Evolutionary conservation across 2,888 invertebrate genomes (phyloP), one percentile per base, ranked within the genome.

Genomic region (Patella ulyssiponensis): DNA sequence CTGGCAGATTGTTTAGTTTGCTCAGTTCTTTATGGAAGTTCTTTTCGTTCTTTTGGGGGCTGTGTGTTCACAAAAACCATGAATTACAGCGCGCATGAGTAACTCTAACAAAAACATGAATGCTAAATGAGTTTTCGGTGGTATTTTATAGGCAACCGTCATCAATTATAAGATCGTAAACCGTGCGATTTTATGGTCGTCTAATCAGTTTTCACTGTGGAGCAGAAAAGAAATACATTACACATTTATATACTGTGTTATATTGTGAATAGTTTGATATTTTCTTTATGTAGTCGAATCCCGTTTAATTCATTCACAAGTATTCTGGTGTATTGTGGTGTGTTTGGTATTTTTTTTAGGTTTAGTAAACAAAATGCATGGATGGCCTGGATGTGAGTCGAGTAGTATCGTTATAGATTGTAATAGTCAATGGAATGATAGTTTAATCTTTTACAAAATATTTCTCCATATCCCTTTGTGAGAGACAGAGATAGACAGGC

Each of bases 151-250:
- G 64, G 64, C 23, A 64, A 23, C 64, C 23, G 20, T 23, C 64
- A 23, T 64, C 64, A 64, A 64, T 64, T 64, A 64, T 20, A 64
- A 20, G 44, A 64, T 20, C 64, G 20, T 23, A 23, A 64, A 64
- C 64, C 23, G 23, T 64, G 64, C 23, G 64, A 64, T 64, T 64
- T 64, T 64, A 64, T 64, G 64, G 64, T 14, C 9, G 64, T 20
- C 20, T 64, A 64, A 64, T 64, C 64, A 64, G 20, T 23, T 20
- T 64, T 64, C 64, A 23, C 64, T 23, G 20, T 2, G 3, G 20
- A 23, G 64, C 20, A 20, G 20, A 64, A 64, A 64, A 64, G 64
- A 64, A 64, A 64, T 64, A 64, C 64, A 64, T 64, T 64, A 64
- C 23, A 64, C 44, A 44, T 7, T 44, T 44, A 44, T 44, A 44